Percentiles rank a stretch among this genome's conserved stretches.
phyloP scores from a whole-genome alignment of 2,888 invertebrate genomes.

The Protodeltote pygarga region DNA sequence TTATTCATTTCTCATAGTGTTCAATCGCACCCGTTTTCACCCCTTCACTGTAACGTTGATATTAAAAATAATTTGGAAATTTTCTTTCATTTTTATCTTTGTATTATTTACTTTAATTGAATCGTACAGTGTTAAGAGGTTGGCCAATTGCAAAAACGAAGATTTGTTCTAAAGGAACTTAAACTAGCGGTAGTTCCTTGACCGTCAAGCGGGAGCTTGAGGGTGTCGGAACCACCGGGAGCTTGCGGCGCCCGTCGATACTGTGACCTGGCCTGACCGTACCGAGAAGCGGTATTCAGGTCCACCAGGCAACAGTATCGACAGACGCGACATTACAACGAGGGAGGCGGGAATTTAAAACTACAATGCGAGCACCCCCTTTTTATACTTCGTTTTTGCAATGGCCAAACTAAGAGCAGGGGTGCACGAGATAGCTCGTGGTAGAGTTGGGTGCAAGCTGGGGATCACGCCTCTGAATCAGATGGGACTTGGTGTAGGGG shows the following conservation, averaged over 20 bases:
- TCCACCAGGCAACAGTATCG: slow-evolving; percentile 26
- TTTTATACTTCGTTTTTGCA: slow-evolving; percentile 90
- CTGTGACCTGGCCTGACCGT: slow-evolving; percentile 19
- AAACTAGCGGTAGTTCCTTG: slow-evolving; percentile 72
- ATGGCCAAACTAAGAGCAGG: slow-evolving; percentile 93
- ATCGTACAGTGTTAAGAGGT: slow-evolving; percentile 85
- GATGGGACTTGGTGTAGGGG: slow-evolving; percentile 90
- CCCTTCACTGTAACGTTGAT: slow-evolving; percentile 83
- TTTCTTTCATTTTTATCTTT: slow-evolving; percentile 48
- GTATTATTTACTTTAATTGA: slow-evolving; percentile 66
- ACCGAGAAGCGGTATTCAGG: slow-evolving; percentile 27
- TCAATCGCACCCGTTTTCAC: slow-evolving; percentile 79
- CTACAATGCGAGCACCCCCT: slow-evolving; percentile 90
- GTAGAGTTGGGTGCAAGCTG: slow-evolving; percentile 89
- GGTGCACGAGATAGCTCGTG: slow-evolving; percentile 94
- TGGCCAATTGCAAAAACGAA: slow-evolving; percentile 88
- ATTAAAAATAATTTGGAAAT: slow-evolving; percentile 60
- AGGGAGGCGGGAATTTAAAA: slow-evolving; percentile 83
- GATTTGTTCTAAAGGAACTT: slow-evolving; percentile 84
- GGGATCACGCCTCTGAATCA: slow-evolving; percentile 88
- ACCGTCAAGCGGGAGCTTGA: slow-evolving; percentile 52
- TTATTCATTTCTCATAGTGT: slow-evolving; percentile 43
- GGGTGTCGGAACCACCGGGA: slow-evolving; percentile 58
- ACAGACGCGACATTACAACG: slow-evolving; percentile 65
- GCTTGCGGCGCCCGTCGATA: slow-evolving; percentile 49